Evolutionary conservation across 2,888 invertebrate species (phyloP), one percentile per base, ranked within the genome.

Genomic region (Drosophila helvetica): DNA sequence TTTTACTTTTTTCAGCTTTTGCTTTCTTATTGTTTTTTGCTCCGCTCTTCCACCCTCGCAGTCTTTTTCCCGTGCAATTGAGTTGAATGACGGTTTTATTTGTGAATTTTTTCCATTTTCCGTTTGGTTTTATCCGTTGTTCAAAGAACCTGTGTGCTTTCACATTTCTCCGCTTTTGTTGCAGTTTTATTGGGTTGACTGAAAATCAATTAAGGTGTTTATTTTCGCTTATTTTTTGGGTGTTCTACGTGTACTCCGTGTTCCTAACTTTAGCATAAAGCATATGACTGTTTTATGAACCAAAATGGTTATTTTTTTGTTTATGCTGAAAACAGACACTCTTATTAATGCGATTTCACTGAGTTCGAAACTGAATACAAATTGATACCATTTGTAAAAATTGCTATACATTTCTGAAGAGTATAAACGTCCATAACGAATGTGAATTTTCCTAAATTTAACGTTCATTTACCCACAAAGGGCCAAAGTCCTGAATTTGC

Each of bases 41-140:
- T 54, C 8, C 17, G 46, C 63, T 18, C 27, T 47, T 53, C 5
- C 51, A n/a, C 25, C 18, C 15, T 9, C 12, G 0, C 45, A 46
- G 25, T 22, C 48, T 19, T 55, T 22, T 42, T 38, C 33, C 33
- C 27, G 43, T 19, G 75, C 73, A 62, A 48, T 60, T 75, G 52
- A 47, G 19, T 55, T 66, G 46, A 61, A 66, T 43, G 42, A 56
- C 46, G 50, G 38, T 52, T 64, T 69, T 77, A 69, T 73, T 72
- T 72, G 55, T 46, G 45, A 56, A 71, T 77, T 66, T 77, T 65
- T 56, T 12, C 68, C 64, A 75, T 71, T 73, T 67, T 42, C 30
- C 33, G 25, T 73, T 77, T 64, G 80, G 77, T 79, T 69, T 82
- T 71, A 71, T 71, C 72, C 63, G 52, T 10, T 45, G 51, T 57